Base-by-base conservation (phyloP, 2,888 invertebrate species). In the Eutolmus rufibarbis region DNA sequence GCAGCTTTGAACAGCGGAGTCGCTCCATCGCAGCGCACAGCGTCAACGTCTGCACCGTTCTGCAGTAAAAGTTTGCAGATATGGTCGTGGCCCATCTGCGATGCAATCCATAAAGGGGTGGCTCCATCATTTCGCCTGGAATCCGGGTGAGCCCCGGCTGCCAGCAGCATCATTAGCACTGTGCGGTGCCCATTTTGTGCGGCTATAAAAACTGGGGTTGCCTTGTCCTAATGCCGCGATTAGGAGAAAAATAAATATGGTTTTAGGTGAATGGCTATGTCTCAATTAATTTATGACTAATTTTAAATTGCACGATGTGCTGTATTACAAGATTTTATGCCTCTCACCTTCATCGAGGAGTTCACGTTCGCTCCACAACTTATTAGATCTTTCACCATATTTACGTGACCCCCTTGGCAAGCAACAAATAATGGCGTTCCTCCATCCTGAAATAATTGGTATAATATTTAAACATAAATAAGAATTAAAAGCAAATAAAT, bases 1-100 rank as follows among this genome's bases (percentile, higher is more conserved):
- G 97, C 96, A 51, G 98, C 98, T 93, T 98, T 98, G 93, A 98
- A 98, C 88, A 98, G 93, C 1, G 98, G 97, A 1, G 98, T 98
- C 56, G 98, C 98, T 74, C 98, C 98, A 93, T 98, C 97, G 93
- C 97, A 96, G 92, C 97, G 94, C 37, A 96, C 94, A 3, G 95
- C 94, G 93, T 98, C 97, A 34, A 97, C 96, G 90, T 94, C 93
- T 56, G 97, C 97, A 76, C 97, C 97, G 89, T 95, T 95, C 90
- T 95, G 95, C 89, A 98, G 93, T 90, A 98, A 94, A 90, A 95
- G 94, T 89, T 96, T 94, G 87, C 96, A 97, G 78, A 96, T 96
- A 91, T 95, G 95, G 91, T 96, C 95, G 93, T 98, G 97, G 0
- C 98, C 98, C 97, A 98, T 98, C 94, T 98, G 98, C 89, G 97